Percentiles rank a stretch among this genome's conserved stretches.
Conservation (phyloP, 2,888 invertebrate species). For the Electrophaes corylata region DNA sequence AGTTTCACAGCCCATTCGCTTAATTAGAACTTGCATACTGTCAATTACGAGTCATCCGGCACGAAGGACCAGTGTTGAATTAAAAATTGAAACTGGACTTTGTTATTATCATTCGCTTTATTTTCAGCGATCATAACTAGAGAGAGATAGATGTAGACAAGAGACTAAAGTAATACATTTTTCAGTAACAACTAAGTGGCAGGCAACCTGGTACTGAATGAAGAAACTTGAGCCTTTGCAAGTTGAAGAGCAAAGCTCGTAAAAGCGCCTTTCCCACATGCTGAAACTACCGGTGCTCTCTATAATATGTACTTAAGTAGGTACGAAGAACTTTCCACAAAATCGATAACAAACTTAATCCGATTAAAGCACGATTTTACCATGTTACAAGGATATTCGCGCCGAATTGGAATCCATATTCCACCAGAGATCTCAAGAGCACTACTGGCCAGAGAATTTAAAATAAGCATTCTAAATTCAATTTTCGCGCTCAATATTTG, state of each 20-base stretch:
- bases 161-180: too few species aligned
- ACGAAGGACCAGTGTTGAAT: conserved; percentile 30
- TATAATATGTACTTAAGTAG: neutral
- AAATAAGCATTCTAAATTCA: conserved; percentile 60
- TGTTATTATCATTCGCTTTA: neutral
- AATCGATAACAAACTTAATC: conserved; percentile 2
- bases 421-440: conserved; percentile 18
- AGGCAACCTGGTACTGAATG: neutral
- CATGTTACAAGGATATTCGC: too few species aligned
- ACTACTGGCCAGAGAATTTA: conserved; percentile 40
- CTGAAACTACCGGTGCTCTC: neutral
- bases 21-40: conserved; percentile 41
- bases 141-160: neutral
- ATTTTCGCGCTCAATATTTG: conserved; percentile 61
- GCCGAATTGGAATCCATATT: too few species aligned
- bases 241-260: neutral
- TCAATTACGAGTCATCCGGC: conserved; percentile 41
- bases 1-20: conserved; percentile 26
- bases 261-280: neutral
- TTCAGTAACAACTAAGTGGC: neutral
- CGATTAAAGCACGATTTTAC: conserved; percentile 8
- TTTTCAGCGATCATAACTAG: neutral
- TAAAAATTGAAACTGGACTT: neutral
- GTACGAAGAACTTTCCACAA: neutral
- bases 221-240: neutral